Conservation (phyloP, 2,113 vertebrate genomes). For the Pitta sordida region DNA sequence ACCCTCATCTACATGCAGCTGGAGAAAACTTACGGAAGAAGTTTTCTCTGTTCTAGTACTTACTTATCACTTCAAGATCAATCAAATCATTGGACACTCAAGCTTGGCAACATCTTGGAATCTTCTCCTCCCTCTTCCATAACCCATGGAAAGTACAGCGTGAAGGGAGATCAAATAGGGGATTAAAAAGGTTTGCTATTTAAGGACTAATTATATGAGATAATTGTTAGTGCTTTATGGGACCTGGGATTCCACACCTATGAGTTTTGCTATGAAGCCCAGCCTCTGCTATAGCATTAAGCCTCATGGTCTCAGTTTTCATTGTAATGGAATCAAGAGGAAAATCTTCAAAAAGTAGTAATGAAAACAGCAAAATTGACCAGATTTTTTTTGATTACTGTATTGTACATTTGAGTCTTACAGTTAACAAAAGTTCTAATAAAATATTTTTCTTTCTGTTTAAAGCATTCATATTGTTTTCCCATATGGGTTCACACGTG, state of each 20-base stretch:
- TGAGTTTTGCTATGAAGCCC: background rate
- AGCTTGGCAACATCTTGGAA: background rate
- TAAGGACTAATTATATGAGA: background rate
- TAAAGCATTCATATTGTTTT: background rate
- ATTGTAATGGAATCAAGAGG: background rate
- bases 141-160: background rate
- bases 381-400: background rate
- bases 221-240: background rate
- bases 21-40: background rate
- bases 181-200: background rate
- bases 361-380: background rate
- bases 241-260: background rate
- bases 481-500: background rate
- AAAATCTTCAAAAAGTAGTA: background rate
- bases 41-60: background rate
- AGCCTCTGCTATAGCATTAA: background rate
- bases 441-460: background rate
- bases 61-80: background rate
- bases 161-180: background rate
- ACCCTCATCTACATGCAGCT: background rate
- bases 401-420: background rate
- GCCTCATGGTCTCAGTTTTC: background rate
- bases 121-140: background rate
- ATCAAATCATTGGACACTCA: background rate
- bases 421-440: background rate